Conservation (phyloP, 2,888 invertebrate genomes). For the Notodonta dromedarius region DNA sequence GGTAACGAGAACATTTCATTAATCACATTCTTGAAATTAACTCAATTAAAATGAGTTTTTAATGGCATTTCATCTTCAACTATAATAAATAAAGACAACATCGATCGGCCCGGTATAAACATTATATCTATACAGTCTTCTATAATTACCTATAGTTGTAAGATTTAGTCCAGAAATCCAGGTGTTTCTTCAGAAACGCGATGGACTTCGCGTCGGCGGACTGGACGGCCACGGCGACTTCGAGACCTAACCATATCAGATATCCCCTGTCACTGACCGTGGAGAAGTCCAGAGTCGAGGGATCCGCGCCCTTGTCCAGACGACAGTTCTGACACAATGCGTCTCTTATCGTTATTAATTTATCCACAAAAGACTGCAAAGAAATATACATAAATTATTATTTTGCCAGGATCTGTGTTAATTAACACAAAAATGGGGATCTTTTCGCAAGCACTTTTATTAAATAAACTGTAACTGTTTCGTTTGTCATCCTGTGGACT, state of each 20-base stretch:
- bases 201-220: constrained; percentile 86
- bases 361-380: constrained; percentile 88
- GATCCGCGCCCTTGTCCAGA: constrained; percentile 87
- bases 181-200: constrained; percentile 89
- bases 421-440: too few species aligned
- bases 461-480: too few species aligned
- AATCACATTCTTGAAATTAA: too few species aligned
- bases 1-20: too few species aligned
- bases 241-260: constrained; percentile 89
- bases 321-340: constrained; percentile 80
- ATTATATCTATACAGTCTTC: background rate
- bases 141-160: constrained; percentile 87
- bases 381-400: constrained; percentile 8
- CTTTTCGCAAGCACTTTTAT: too few species aligned
- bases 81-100: too few species aligned
- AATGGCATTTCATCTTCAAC: too few species aligned
- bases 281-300: constrained; percentile 87
- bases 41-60: too few species aligned
- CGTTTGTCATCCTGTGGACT: too few species aligned
- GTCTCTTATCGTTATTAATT: constrained; percentile 90
- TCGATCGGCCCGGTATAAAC: too few species aligned
- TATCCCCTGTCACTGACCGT: constrained; percentile 91
- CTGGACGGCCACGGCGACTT: constrained; percentile 89
- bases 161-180: constrained; percentile 90
- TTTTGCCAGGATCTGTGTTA: too few species aligned